A percentile compares a stretch with the other conserved stretches of the same genome.
These are phyloP conservation scores for Neodontobutis hainanensis DNA, from an alignment of 2,113 vertebrate species.

Conservation along the genomic window DNA sequence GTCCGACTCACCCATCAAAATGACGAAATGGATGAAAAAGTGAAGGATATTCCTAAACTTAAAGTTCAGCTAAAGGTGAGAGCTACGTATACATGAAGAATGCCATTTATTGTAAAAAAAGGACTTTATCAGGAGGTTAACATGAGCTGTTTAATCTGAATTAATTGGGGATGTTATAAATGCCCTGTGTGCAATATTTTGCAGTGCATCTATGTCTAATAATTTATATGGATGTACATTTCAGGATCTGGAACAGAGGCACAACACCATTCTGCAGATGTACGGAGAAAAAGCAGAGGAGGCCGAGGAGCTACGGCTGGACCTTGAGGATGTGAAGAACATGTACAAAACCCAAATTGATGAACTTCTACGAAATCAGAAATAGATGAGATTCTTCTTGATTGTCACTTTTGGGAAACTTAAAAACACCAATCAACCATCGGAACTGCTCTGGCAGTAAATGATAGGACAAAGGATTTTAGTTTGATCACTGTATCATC, in stretches of 20 bases:
- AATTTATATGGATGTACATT: conserved; percentile 11
- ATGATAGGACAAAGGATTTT: not conserved
- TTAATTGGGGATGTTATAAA: too few species aligned
- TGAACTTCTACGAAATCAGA: conserved; percentile 88
- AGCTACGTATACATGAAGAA: too few species aligned
- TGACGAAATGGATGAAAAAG: conserved; percentile 93
- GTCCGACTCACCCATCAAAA: conserved; percentile 95
- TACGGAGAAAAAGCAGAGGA: conserved; percentile 99
- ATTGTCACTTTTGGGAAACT: conserved; percentile 11
- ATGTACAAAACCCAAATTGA: conserved; percentile 99
- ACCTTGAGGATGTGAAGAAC: conserved; percentile 97
- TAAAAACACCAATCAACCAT: conserved; percentile 4
- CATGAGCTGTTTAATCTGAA: too few species aligned
- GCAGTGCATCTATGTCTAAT: not conserved
- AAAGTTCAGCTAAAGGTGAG: conserved; percentile 87
- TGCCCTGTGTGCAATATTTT: not conserved
- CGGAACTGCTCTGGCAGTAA: conserved; percentile 35
- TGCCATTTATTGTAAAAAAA: too few species aligned
- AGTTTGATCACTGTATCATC: conserved; percentile 39
- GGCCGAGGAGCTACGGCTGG: conserved; percentile 92
- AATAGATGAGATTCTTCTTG: conserved; percentile 53
- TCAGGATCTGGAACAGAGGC: conserved; percentile 96
- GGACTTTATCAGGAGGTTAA: too few species aligned
- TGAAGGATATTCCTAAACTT: conserved; percentile 90
- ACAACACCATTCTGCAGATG: conserved; percentile 99